Conservation (phyloP, 2,888 invertebrate genomes). For the Sesia apiformis region DNA sequence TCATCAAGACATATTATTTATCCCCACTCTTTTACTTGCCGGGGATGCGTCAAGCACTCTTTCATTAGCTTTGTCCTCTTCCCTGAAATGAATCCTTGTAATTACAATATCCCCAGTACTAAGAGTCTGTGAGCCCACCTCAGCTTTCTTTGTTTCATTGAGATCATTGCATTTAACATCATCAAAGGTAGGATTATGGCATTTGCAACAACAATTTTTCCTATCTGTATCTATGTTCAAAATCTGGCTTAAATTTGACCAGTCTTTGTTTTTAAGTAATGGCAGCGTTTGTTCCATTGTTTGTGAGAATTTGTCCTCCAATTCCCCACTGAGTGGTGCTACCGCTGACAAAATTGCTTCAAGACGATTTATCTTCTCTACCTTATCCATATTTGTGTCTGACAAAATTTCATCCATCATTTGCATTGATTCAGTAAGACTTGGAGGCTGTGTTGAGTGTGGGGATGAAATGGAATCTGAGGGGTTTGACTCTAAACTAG, state of each 20-base stretch:
- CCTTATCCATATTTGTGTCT: conserved; percentile 86
- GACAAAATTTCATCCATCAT: conserved; percentile 89
- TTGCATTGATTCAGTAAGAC: conserved; percentile 91
- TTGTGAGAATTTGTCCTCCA: conserved; percentile 67
- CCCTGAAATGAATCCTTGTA: conserved; percentile 81
- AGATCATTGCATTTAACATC: conserved; percentile 58
- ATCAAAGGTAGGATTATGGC: conserved; percentile 64
- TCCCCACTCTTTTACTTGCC: conserved; percentile 49
- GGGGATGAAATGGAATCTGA: conserved; percentile 86
- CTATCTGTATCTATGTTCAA: conserved; percentile 59
- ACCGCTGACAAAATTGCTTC: conserved; percentile 90
- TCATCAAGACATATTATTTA: conserved; percentile 64
- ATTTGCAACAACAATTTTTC: conserved; percentile 72
- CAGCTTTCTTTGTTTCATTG: conserved; percentile 61
- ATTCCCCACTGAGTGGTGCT: conserved; percentile 79
- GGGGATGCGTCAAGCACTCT: conserved; percentile 64
- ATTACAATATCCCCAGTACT: conserved; percentile 95
- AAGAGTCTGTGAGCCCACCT: conserved; percentile 86
- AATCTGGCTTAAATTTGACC: conserved; percentile 68
- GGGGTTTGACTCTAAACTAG: conserved; percentile 86
- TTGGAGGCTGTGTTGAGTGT: conserved; percentile 84
- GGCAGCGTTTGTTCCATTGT: conserved; percentile 70
- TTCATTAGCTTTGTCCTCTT: conserved; percentile 65
- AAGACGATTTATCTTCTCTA: conserved; percentile 89
- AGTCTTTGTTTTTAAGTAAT: conserved; percentile 69